Percentiles rank a stretch among this genome's conserved stretches.
phyloP scores from a whole-genome alignment of 1,140 invertebrate genomes.

The fruit fly (Drosophila melanogaster) region Release_6_plus_ISO1_MT NT_037436.4:16996001-16996500 shows the following conservation, averaged over 20 bases:
- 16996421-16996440: constrained; percentile 89
- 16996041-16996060: constrained; percentile 88
- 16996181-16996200: constrained; percentile 80
- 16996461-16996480: constrained; percentile 68
- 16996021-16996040: constrained; percentile 91
- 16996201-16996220: constrained; percentile 72
- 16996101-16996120: constrained; percentile 77
- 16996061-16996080: constrained; percentile 86
- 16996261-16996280: background rate
- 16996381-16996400: constrained; percentile 74
- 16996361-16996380: constrained; percentile 30
- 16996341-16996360: constrained; percentile 40
- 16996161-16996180: constrained; percentile 73
- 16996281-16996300: constrained; percentile 31
- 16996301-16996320: constrained; percentile 75
- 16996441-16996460: constrained; percentile 84
- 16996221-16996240: constrained; percentile 59
- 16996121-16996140: constrained; percentile 78
- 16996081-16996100: constrained; percentile 66
- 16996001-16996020: constrained; percentile 86
- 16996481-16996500: constrained; percentile 86
- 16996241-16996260: constrained; percentile 50
- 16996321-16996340: constrained; percentile 70
- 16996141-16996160: constrained; percentile 71
- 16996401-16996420: constrained; percentile 88